Evolutionary conservation across 2,797 vertebrate genomes (phyloP).

Genomic region (Manis pentadactyla): DNA sequence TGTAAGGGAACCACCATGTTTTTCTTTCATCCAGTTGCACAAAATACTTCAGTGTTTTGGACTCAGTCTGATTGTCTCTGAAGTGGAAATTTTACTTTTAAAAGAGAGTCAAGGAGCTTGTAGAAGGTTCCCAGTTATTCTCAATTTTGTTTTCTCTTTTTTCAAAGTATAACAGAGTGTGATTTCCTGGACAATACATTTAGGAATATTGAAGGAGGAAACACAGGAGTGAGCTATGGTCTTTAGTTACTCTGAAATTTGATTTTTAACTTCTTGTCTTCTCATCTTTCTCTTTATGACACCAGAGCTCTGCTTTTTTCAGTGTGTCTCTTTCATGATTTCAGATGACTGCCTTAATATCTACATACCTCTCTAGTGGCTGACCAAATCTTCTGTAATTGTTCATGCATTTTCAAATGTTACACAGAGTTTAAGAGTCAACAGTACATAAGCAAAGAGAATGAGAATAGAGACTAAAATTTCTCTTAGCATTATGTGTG

Average conservation of each 20-base stretch:
- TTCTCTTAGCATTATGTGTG: neutral
- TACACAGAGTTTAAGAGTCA: neutral
- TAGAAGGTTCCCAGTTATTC: neutral
- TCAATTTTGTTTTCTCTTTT: slow-evolving; percentile 45
- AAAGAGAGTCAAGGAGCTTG: neutral
- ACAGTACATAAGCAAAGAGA: neutral
- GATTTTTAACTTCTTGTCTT: neutral
- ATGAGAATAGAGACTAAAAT: neutral
- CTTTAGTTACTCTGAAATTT: neutral
- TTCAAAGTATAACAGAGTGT: neutral
- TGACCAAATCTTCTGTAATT: neutral
- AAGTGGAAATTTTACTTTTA: slow-evolving; percentile 65
- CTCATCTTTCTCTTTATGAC: neutral
- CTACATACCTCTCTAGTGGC: neutral
- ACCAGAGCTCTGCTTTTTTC: neutral
- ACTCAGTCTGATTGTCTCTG: neutral
- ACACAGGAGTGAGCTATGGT: neutral
- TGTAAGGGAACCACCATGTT: slow-evolving; percentile 67
- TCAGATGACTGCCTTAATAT: neutral
- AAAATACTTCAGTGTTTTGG: neutral
- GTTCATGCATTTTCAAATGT: neutral
- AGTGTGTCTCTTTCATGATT: neutral
- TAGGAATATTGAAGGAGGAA: neutral
- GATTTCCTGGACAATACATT: neutral
- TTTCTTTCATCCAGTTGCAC: slow-evolving; percentile 64